phyloP scores from a whole-genome alignment of 2,113 vertebrate species.

The Pomatorhinus ruficollis region DNA sequence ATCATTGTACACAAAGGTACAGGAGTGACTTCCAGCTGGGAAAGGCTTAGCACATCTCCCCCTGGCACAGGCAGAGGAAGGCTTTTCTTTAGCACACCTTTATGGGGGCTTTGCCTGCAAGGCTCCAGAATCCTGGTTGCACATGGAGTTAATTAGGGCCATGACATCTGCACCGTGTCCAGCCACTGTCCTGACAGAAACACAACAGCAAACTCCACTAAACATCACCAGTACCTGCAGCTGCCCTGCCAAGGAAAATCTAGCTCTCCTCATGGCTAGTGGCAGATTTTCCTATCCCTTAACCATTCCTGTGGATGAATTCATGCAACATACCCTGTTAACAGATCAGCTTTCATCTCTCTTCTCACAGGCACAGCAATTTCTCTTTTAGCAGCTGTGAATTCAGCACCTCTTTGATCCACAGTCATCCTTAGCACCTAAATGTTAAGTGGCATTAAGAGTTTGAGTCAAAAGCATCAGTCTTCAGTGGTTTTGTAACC shows the following conservation, averaged over 20 bases:
- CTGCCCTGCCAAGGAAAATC: neutral
- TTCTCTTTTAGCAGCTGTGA: slow-evolving; percentile 4
- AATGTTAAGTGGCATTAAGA: slow-evolving; percentile 18
- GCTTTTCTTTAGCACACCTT: slow-evolving; percentile 33
- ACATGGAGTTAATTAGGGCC: neutral
- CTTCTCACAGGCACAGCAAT: neutral
- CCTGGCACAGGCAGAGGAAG: neutral
- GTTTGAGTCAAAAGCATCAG: neutral
- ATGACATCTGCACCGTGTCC: neutral
- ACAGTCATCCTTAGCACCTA: neutral
- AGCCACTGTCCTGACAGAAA: neutral
- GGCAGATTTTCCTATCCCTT: neutral
- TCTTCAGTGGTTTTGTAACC: neutral
- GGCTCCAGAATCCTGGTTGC: neutral
- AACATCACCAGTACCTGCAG: slow-evolving; percentile 10
- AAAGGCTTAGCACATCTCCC: neutral
- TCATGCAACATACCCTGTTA: neutral
- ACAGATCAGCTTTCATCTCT: neutral
- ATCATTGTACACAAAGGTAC: neutral
- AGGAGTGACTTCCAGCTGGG: slow-evolving; percentile 24
- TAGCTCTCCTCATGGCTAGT: neutral
- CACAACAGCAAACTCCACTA: neutral
- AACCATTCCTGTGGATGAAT: slow-evolving; percentile 8
- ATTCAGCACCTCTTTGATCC: slow-evolving; percentile 24
- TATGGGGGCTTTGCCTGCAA: neutral